Base-by-base conservation (phyloP, 2,113 vertebrate genomes). In the Bubo scandiacus region DNA sequence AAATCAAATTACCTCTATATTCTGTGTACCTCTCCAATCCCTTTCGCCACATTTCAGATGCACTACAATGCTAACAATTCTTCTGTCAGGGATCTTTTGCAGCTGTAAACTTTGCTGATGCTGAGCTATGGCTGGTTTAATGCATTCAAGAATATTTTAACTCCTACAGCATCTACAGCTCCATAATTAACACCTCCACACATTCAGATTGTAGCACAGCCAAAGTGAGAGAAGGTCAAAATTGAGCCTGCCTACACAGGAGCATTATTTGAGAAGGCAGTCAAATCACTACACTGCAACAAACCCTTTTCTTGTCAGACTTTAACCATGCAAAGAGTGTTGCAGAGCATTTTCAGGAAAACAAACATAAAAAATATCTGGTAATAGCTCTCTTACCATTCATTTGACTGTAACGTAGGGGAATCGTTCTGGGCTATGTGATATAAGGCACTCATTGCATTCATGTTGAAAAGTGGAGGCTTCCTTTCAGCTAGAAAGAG, bases 361-460 rank as follows among this genome's bases (percentile, higher is more conserved):
- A 74, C 7, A 52, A 68, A 57, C 47, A 80, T 52, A 71, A 15
- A 32, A 58, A 61, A 40, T 15, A 65, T 12, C 42, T 32, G 38
- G 51, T n/a, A 45, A 71, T 20, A 65, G 23, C 11, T 86, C 81
- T 95, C 99, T 99, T 98, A 99, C 99, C 99, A 99, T 97, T 99
- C 99, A 92, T 97, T 98, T 84, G 99, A 99, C 97, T 99, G 99
- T 97, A 99, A 98, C 22, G 98, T 98, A 84, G 99, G 99, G 88
- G 99, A 99, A 96, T 99, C 99, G 21, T 99, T 99, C 98, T 99
- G 99, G 98, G 99, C 99, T 95, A 99, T 99, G 98, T 99, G 99
- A 98, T 99, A 99, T 98, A 99, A 99, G 98, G 99, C 99, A 99
- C 99, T 99, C 99, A 99, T 99, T 95, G 99, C 99, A 72, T 99